Base-by-base conservation (phyloP, 2,888 invertebrate genomes). In the Agrotis puta region DNA sequence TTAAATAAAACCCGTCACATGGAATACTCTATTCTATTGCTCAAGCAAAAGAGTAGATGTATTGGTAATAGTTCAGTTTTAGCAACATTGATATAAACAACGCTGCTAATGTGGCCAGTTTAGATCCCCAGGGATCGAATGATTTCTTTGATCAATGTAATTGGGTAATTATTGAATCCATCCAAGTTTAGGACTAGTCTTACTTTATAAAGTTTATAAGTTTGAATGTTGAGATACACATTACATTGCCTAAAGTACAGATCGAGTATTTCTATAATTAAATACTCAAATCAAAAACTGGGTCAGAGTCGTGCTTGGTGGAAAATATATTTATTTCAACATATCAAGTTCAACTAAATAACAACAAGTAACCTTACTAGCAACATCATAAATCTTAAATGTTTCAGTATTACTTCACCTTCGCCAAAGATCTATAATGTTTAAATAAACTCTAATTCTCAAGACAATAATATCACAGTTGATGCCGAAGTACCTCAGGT, bases 391-490 rank as follows among this genome's bases (percentile, higher is more conserved):
- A 4, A 67, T 18, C 6, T 1, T 20, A 24, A 43, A 14, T 13
- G 6, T 48, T 27, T 54, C 14, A 43, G 3, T n/a, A 13, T 22
- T 13, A 16, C 33, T 45, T 16, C 27, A n/a, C n/a, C 39, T 39
- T 39, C 11, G 2, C 33, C n/a, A 72, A 61, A 47, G 16, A 54
- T 27, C 1, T 18, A 53, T 18, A 45, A 33, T 24, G 45, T 47
- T 22, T 66, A 33, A 59, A 61, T 59, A 33, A 56, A 56, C n/a
- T 59, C n/a, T 24, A 56, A 68, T 59, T 72, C 48, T 50, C 56
- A 65, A 71, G 51, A 54, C 43, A 65, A 47, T 39, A 39, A 65
- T 48, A 53, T 61, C 39, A 64, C 11, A 66, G 39, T 59, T 33
- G 13, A 54, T 51, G 53, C 39, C 22, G 5, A 58, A 66, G 53